phyloP scores from a whole-genome alignment of 2,888 invertebrate species.

The Criorhina ranunculi region DNA sequence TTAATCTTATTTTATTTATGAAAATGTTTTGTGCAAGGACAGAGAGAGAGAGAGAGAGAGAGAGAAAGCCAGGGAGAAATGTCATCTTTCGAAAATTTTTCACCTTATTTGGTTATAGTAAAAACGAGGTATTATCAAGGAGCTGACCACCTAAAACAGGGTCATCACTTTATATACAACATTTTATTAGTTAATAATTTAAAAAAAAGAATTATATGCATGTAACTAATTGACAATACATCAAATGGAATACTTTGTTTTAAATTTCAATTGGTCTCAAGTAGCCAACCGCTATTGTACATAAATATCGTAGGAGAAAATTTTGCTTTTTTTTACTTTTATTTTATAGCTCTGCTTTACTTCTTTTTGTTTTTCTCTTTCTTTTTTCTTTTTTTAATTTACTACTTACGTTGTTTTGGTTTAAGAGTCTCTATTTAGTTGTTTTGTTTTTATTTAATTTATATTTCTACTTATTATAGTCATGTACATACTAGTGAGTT shows the following conservation, averaged over 20 bases:
- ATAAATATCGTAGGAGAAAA: constrained; percentile 25
- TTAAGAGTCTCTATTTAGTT: constrained; percentile 66
- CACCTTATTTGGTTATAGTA: too few relatives aligned
- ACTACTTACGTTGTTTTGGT: constrained; percentile 65
- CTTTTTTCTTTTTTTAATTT: constrained; percentile 35
- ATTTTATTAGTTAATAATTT: background rate
- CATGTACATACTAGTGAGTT: constrained; percentile 68
- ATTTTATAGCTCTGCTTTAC: constrained; percentile 76
- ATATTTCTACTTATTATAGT: constrained; percentile 59
- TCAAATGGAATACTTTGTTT: background rate
- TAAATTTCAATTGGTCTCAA: constrained; percentile 11
- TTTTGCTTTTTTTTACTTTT: constrained; percentile 30
- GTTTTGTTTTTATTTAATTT: constrained; percentile 35
- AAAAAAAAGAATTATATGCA: background rate
- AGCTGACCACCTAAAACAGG: constrained; percentile 9
- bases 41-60: too few relatives aligned
- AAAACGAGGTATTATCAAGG: background rate
- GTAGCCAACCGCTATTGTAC: constrained; percentile 10
- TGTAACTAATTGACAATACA: background rate
- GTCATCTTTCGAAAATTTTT: too few relatives aligned
- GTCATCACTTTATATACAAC: background rate
- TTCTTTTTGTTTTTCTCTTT: constrained; percentile 29
- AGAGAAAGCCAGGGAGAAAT: too few relatives aligned
- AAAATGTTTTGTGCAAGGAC: too few relatives aligned
- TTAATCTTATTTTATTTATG: too few relatives aligned